Evolutionary conservation across 2,888 invertebrate species (phyloP), one percentile per base, ranked within the genome.

Genomic region (Macrosoma leucophasiata): DNA sequence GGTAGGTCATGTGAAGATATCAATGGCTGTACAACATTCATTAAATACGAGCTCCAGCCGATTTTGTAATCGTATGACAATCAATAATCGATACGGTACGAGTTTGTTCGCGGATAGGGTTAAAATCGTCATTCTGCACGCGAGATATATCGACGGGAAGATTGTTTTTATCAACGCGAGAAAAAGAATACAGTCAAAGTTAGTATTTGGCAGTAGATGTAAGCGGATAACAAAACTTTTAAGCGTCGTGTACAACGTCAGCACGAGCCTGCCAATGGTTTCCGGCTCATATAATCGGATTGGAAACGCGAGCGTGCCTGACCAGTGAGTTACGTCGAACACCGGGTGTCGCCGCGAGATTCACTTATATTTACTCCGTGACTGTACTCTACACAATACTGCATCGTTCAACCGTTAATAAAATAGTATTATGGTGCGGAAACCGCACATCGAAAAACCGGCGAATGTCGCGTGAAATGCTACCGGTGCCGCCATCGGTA

Each of bases 361-460:
- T 66, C 62, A 63, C 62, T 71, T 64, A 56, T 51, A 59, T 59
- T 62, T 54, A 48, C 55, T 68, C 60, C 71, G 64, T 73, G 72
- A 74, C 68, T 59, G 47, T 62, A 55, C 60, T 58, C 62, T 50
- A 64, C 70, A 62, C 48, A 58, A 43, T 33, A 33, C 28, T 43
- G 50, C 55, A 55, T 41, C 62, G 61, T 65, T 65, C 51, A 58
- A 50, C 61, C 65, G 68, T 74, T 72, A 75, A 78, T 78, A 76
- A 70, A 73, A 70, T 57, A 59, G 59, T 62, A 68, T 69, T 72
- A 69, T 72, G 62, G 64, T 53, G 62, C 69, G 73, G 76, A 74
- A 77, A 72, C 67, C 67, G 64, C 71, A 67, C 67, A 71, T 77
- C 66, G 63, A 76, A 76, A 76, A 73, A 73, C 65, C 64, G 66